Evolutionary conservation across 2,113 vertebrate species (phyloP).

Genomic region (Marmota monax): DNA sequence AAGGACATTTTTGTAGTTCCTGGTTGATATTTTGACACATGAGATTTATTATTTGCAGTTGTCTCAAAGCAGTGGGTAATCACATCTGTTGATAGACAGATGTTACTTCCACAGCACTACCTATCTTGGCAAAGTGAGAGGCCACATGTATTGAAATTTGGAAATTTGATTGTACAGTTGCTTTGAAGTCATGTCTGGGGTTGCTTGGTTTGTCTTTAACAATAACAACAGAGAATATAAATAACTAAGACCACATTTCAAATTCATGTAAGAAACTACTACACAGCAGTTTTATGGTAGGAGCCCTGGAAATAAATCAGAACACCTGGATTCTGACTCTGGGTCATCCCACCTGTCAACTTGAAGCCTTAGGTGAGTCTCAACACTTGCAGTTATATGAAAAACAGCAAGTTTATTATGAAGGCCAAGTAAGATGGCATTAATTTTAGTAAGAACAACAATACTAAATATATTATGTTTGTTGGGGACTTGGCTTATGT

Average conservation of each 20-base stretch:
- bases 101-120: not conserved
- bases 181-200: conserved; percentile 42
- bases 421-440: not conserved
- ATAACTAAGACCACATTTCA: not conserved
- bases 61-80: conserved; percentile 33
- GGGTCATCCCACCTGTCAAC: not conserved
- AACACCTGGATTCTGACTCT: not conserved
- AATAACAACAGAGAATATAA: not conserved
- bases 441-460: not conserved
- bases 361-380: not conserved
- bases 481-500: not conserved
- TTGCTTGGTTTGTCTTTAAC: conserved; percentile 31
- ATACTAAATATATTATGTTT: not conserved
- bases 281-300: not conserved
- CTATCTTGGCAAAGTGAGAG: not conserved
- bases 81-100: conserved; percentile 19
- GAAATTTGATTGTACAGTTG: not conserved
- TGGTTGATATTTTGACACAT: not conserved
- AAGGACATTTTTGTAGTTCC: conserved; percentile 32
- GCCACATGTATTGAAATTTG: not conserved
- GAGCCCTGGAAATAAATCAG: not conserved
- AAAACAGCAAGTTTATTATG: not conserved
- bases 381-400: not conserved
- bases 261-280: not conserved
- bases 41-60: conserved; percentile 40